phyloP scores from a whole-genome alignment of 2,888 invertebrate species.

The Helleia helle region DNA sequence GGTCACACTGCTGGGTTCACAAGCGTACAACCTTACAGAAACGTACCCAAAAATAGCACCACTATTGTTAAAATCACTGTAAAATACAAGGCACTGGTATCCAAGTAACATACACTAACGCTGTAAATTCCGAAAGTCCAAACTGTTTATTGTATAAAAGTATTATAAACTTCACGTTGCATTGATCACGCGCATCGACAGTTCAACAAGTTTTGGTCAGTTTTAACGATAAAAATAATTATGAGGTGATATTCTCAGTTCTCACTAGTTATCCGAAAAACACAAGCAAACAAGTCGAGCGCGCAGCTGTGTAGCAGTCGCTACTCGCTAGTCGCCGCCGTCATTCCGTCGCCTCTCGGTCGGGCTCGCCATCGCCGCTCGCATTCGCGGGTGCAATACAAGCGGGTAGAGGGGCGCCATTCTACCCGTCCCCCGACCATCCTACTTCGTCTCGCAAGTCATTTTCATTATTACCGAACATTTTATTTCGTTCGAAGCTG shows the following conservation, averaged over 20 bases:
- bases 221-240: conserved; percentile 41
- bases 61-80: conserved; percentile 58
- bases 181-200: conserved; percentile 34
- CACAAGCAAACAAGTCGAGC: conserved; percentile 48
- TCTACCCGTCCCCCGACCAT: conserved; percentile 50
- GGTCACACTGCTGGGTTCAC: conserved; percentile 58
- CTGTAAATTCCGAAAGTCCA: conserved; percentile 37
- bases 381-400: conserved; percentile 42
- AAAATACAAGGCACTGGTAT: conserved; percentile 65
- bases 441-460: conserved; percentile 56
- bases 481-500: conserved; percentile 49
- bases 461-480: conserved; percentile 53
- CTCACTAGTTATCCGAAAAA: conserved; percentile 68
- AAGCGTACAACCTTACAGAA: conserved; percentile 47
- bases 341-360: conserved; percentile 52
- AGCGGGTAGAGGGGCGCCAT: conserved; percentile 33
- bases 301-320: conserved; percentile 47
- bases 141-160: conserved; percentile 24
- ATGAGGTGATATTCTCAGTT: conserved; percentile 61
- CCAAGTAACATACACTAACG: conserved; percentile 49
- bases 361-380: conserved; percentile 44
- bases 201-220: conserved; percentile 37
- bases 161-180: conserved; percentile 20
- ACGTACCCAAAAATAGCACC: conserved; percentile 50
- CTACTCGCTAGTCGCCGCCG: conserved; percentile 33